Percentiles rank a stretch among this genome's conserved stretches.
Evolutionary conservation across 2,797 vertebrate genomes (phyloP).

Genomic region (Crenichthys baileyi): DNA sequence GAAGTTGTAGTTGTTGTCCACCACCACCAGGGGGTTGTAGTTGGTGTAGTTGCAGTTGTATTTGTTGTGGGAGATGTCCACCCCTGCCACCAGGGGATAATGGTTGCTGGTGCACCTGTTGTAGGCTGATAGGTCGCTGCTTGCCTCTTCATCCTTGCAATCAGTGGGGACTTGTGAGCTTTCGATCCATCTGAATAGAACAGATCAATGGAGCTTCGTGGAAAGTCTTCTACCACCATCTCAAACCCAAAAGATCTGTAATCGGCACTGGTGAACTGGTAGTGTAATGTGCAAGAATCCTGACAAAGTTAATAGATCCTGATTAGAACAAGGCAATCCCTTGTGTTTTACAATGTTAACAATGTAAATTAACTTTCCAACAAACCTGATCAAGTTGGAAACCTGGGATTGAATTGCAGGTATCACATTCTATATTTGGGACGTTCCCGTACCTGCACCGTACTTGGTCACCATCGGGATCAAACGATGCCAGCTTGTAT

Average conservation of each 20-base stretch:
- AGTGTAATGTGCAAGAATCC: conserved; percentile 14
- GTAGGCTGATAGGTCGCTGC: no score
- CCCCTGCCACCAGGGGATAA: not conserved
- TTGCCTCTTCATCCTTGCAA: not conserved
- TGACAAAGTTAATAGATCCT: not conserved
- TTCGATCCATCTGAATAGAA: not conserved
- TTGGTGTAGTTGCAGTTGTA: not conserved
- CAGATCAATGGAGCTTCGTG: not conserved
- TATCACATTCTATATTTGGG: not conserved
- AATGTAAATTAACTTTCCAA: no score
- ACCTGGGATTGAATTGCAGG: conserved; percentile 41
- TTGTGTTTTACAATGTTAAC: no score
- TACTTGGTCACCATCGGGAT: conserved; percentile 68
- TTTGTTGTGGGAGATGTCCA: not conserved
- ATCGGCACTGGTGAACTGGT: not conserved
- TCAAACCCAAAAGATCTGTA: not conserved
- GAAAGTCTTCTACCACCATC: conserved; percentile 13
- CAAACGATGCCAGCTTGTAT: conserved; percentile 55
- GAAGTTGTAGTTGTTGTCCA: not conserved
- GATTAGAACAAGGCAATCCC: not conserved
- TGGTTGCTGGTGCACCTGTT: no score
- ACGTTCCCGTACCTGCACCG: conserved; percentile 56
- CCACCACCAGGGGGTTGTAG: not conserved
- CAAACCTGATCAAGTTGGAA: conserved; percentile 58
- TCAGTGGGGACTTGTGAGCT: not conserved